Conservation (phyloP, 2,797 vertebrate genomes). For the Microctenopoma lineatum region DNA sequence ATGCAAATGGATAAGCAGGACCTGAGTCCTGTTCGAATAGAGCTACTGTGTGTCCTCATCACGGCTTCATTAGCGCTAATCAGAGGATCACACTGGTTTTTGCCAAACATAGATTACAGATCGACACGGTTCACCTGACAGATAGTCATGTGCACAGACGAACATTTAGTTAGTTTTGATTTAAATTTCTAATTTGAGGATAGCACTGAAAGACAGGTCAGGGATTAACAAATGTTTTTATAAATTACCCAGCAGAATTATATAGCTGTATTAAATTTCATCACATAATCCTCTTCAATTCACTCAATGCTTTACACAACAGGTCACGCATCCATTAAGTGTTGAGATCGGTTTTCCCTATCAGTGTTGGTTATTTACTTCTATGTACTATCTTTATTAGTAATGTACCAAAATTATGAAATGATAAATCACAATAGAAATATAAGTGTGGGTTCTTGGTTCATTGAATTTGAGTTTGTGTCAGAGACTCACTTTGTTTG, state of each 20-base stretch:
- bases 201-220: no score
- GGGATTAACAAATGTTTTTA: no score
- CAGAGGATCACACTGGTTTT: no score
- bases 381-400: background rate
- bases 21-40: constrained; percentile 35
- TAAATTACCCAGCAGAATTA: no score
- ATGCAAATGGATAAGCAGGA: constrained; percentile 29
- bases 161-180: no score
- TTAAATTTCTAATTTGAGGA: no score
- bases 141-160: no score
- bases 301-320: no score
- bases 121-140: no score
- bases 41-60: constrained; percentile 27
- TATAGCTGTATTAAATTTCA: no score
- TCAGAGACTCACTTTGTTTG: constrained; percentile 29
- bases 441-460: no score
- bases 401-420: background rate
- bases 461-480: constrained; percentile 19
- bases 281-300: background rate
- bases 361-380: background rate
- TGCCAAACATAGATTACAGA: no score
- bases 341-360: background rate
- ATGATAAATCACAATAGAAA: background rate
- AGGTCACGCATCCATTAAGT: background rate
- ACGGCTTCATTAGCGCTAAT: constrained; percentile 11